Percentiles rank a stretch among this genome's conserved stretches.
phyloP scores from a whole-genome alignment of 2,888 invertebrate genomes.

The Baronia brevicornis region DNA sequence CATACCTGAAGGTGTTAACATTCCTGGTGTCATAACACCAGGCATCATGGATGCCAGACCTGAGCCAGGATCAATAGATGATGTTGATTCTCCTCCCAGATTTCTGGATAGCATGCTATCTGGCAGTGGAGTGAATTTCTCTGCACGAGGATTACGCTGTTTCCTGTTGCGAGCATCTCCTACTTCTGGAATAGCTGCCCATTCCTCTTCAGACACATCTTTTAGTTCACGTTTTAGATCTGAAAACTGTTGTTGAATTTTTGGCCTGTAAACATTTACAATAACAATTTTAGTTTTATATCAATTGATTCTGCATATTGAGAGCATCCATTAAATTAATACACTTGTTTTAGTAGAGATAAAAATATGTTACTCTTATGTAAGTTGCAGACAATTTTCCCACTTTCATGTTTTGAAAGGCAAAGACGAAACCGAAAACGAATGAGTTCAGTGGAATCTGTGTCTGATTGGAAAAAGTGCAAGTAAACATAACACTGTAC shows the following conservation, averaged over 20 bases:
- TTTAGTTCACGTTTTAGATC: conserved; percentile 94
- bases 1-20: conserved; percentile 86
- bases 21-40: conserved; percentile 89
- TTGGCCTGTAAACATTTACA: conserved; percentile 80
- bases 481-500: too few relatives aligned
- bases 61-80: conserved; percentile 88
- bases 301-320: too few relatives aligned
- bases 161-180: conserved; percentile 99
- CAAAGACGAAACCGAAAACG: too few relatives aligned
- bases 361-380: too few relatives aligned
- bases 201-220: conserved; percentile 92
- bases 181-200: conserved; percentile 98
- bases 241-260: conserved; percentile 99
- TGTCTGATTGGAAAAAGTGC: too few relatives aligned
- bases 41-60: conserved; percentile 92
- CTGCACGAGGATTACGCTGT: conserved; percentile 94
- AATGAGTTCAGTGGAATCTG: too few relatives aligned
- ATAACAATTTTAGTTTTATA: not conserved
- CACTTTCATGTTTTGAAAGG: too few relatives aligned
- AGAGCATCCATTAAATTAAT: too few relatives aligned
- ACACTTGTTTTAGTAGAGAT: too few relatives aligned
- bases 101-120: conserved; percentile 94
- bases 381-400: too few relatives aligned
- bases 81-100: conserved; percentile 86
- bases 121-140: conserved; percentile 97